These are phyloP conservation scores for Hydrotaea diabolus DNA, from an alignment of 2,888 invertebrate genomes.

Conservation along the genomic window DNA sequence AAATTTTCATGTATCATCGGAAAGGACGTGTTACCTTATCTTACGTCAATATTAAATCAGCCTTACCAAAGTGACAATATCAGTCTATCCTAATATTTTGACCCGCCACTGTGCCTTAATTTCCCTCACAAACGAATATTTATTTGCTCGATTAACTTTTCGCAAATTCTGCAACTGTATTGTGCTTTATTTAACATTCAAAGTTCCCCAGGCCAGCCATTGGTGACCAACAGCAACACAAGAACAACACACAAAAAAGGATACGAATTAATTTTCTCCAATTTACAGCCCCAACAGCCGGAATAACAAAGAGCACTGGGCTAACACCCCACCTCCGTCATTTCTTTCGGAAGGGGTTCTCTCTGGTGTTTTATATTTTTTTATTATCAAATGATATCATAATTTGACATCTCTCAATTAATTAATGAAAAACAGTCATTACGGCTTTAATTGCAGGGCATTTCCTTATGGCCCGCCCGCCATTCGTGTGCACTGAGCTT, in stretches of 20 bases:
- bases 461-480: neutral
- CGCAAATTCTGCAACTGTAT: too few relatives aligned
- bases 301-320: neutral
- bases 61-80: too few relatives aligned
- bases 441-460: slow-evolving; percentile 10
- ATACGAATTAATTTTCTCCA: neutral
- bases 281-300: neutral
- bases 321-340: neutral
- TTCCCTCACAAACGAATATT: too few relatives aligned
- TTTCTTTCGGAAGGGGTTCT: neutral
- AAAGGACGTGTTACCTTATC: too few relatives aligned
- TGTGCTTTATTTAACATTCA: too few relatives aligned
- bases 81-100: too few relatives aligned
- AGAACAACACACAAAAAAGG: neutral
- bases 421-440: slow-evolving; percentile 18
- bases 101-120: too few relatives aligned
- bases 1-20: too few relatives aligned
- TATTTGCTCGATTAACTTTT: too few relatives aligned
- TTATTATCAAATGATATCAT: neutral
- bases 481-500: neutral
- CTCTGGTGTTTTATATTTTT: neutral
- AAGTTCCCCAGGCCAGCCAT: too few relatives aligned
- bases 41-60: too few relatives aligned
- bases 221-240: neutral
- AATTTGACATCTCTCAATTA: slow-evolving; percentile 24